Conservation (phyloP, 2,113 vertebrate species). For the Strigops habroptila region DNA sequence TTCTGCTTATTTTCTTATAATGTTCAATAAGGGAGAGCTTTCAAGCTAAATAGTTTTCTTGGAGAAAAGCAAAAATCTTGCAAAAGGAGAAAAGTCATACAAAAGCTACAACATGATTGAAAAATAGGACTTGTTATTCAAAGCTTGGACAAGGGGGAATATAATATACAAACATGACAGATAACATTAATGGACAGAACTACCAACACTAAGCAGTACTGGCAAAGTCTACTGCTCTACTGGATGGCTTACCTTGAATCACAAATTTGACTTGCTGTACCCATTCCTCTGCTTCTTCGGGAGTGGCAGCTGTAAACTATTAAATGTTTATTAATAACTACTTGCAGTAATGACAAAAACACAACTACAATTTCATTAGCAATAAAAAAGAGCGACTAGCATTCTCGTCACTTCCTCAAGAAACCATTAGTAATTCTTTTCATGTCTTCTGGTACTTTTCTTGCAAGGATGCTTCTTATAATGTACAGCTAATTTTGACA, state of each 20-base stretch:
- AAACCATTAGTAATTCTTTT: conserved; percentile 81
- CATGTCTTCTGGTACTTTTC: conserved; percentile 80
- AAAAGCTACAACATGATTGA: background rate
- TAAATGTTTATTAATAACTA: conserved; percentile 46
- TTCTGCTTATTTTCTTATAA: background rate
- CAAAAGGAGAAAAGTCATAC: background rate
- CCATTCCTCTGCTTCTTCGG: conserved; percentile 93
- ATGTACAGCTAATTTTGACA: conserved; percentile 88
- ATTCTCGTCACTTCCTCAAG: conserved; percentile 70
- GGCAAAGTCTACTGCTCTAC: background rate
- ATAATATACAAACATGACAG: background rate
- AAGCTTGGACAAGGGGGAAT: background rate
- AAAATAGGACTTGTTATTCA: background rate
- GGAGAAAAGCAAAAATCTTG: background rate
- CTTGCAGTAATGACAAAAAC: conserved; percentile 38
- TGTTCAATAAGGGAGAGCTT: background rate
- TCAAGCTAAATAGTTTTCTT: background rate
- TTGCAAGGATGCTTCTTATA: conserved; percentile 87
- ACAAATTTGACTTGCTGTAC: conserved; percentile 90
- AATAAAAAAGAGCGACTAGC: conserved; percentile 43
- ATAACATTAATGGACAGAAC: background rate
- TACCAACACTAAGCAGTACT: background rate
- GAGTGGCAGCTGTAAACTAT: conserved; percentile 91
- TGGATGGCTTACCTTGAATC: conserved; percentile 82
- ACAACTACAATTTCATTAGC: conserved; percentile 17